Evolutionary conservation across 2,888 invertebrate genomes (phyloP).

Genomic region (Erebia aethiops): DNA sequence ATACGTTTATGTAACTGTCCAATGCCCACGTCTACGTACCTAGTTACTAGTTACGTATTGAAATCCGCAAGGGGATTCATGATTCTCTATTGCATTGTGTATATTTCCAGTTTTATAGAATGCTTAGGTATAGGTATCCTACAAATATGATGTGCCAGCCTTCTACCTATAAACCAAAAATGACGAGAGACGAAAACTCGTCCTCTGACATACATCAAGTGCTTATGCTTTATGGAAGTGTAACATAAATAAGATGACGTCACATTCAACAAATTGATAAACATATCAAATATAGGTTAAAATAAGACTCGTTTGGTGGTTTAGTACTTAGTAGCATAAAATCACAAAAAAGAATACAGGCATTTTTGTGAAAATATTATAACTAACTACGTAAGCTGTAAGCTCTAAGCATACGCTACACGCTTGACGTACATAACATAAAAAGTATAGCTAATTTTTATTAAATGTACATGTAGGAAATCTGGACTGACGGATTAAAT

Average conservation of each 20-base stretch:
- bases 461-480: too few species aligned
- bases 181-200: not conserved
- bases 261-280: not conserved
- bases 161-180: not conserved
- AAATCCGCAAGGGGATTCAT: not conserved
- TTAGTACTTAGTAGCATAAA: too few species aligned
- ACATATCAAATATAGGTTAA: not conserved
- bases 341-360: too few species aligned
- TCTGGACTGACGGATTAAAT: not conserved
- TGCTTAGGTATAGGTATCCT: not conserved
- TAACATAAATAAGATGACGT: not conserved
- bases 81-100: not conserved
- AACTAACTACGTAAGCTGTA: too few species aligned
- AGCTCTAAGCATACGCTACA: not conserved
- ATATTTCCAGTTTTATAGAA: not conserved
- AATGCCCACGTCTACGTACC: not conserved
- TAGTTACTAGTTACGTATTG: too few species aligned
- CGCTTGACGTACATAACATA: not conserved
- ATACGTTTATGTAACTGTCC: conserved; percentile 7
- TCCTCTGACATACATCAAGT: not conserved
- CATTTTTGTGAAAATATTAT: too few species aligned
- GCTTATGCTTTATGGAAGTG: not conserved
- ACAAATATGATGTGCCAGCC: not conserved
- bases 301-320: not conserved
- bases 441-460: not conserved